A percentile compares a stretch with the other conserved stretches of the same genome.
Evolutionary conservation across 2,113 vertebrate species (phyloP).

Genomic region (Cebidichthys violaceus): DNA sequence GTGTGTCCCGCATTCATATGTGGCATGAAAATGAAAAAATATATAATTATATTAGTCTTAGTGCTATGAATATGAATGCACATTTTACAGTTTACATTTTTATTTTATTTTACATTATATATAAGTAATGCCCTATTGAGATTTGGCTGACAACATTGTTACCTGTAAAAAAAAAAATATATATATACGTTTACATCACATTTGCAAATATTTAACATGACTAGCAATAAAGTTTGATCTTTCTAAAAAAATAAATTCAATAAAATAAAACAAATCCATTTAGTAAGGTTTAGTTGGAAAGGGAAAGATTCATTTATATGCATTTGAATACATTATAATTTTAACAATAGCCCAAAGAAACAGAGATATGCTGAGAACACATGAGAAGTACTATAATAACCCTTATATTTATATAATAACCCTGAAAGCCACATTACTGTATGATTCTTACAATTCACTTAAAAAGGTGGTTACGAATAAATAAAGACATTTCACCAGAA

Average conservation of each 20-base stretch:
- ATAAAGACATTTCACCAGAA: constrained; percentile 20
- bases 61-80: background rate
- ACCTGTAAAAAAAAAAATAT: background rate
- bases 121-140: background rate
- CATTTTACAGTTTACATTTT: background rate
- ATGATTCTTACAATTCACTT: constrained; percentile 11
- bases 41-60: too few relatives aligned
- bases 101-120: background rate
- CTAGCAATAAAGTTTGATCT: background rate
- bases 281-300: background rate
- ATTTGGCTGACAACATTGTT: background rate
- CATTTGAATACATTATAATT: background rate
- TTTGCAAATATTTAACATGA: background rate
- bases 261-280: background rate
- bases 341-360: background rate
- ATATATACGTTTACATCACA: background rate
- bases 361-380: background rate
- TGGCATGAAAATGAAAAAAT: background rate
- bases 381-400: constrained; percentile 18
- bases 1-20: background rate
- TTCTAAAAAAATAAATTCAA: background rate
- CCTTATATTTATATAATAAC: constrained; percentile 1
- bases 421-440: background rate
- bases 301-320: background rate
- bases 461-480: constrained; percentile 20